Percentiles rank a stretch among this genome's conserved stretches.
phyloP scores from a whole-genome alignment of 1,140 invertebrate species.

The Antheraea mylitta region DNA sequence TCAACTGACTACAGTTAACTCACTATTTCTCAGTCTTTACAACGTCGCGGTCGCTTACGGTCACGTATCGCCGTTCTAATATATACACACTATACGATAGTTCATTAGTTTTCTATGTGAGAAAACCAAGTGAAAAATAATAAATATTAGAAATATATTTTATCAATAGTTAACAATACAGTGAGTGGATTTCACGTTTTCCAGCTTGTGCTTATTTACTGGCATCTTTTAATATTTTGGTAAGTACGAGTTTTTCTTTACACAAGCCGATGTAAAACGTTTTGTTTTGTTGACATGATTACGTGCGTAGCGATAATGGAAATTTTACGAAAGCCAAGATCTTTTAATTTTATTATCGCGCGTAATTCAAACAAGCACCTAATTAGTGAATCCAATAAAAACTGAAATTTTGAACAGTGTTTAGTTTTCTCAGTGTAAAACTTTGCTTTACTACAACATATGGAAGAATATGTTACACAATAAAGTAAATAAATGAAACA shows the following conservation, averaged over 20 bases:
- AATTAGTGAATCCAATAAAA: neutral
- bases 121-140: constrained; percentile 66
- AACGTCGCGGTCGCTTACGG: constrained; percentile 20
- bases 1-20: neutral
- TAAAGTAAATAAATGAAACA: constrained; percentile 5
- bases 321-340: constrained; percentile 18
- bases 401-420: neutral
- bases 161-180: constrained; percentile 34
- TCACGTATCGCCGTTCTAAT: constrained; percentile 25
- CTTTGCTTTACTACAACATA: neutral
- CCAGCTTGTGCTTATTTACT: constrained; percentile 26
- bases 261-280: constrained; percentile 16
- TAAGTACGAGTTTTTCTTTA: constrained; percentile 35
- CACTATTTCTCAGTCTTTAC: constrained; percentile 35
- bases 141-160: constrained; percentile 18
- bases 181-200: constrained; percentile 48
- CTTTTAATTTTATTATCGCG: neutral
- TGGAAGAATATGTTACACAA: neutral
- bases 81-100: constrained; percentile 35
- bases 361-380: neutral
- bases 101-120: constrained; percentile 63
- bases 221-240: constrained; percentile 24
- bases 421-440: neutral
- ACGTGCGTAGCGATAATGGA: constrained; percentile 30
- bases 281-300: constrained; percentile 47